Percentiles rank a stretch among this genome's conserved stretches.
These are phyloP conservation scores for Enteromius thamalakanensis DNA, from an alignment of 2,797 vertebrate genomes.

Conservation along the genomic window DNA sequence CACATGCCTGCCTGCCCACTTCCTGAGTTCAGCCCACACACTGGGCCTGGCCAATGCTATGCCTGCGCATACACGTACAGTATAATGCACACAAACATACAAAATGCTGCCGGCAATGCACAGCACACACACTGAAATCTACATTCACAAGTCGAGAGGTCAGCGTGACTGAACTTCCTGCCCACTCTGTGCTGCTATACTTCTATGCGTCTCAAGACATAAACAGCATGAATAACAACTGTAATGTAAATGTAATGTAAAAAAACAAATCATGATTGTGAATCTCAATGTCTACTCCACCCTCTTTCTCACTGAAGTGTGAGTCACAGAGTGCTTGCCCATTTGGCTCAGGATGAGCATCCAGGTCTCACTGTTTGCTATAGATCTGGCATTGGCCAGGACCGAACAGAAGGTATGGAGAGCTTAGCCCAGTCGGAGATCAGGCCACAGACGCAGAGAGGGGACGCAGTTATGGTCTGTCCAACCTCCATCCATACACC, in stretches of 20 bases:
- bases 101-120: conserved; percentile 60
- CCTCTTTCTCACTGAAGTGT: conserved; percentile 31
- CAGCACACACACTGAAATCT: conserved; percentile 25
- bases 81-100: conserved; percentile 41
- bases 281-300: conserved; percentile 47
- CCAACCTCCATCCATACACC: conserved; percentile 52
- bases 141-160: conserved; percentile 33
- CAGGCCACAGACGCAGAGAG: conserved; percentile 50
- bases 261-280: neutral
- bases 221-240: neutral
- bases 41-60: conserved; percentile 39
- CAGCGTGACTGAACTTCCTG: conserved; percentile 13
- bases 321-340: conserved; percentile 19
- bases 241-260: neutral
- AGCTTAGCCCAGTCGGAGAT: conserved; percentile 71
- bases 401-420: conserved; percentile 72
- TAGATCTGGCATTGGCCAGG: conserved; percentile 53
- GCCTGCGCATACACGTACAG: conserved; percentile 40
- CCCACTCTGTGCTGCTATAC: conserved; percentile 9
- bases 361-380: conserved; percentile 65
- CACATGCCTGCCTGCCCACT: conserved; percentile 60
- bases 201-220: neutral
- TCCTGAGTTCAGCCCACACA: conserved; percentile 57
- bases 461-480: conserved; percentile 47
- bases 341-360: conserved; percentile 31